Base-by-base conservation (phyloP, 2,888 invertebrate species). In the Dryobotodes eremita region DNA sequence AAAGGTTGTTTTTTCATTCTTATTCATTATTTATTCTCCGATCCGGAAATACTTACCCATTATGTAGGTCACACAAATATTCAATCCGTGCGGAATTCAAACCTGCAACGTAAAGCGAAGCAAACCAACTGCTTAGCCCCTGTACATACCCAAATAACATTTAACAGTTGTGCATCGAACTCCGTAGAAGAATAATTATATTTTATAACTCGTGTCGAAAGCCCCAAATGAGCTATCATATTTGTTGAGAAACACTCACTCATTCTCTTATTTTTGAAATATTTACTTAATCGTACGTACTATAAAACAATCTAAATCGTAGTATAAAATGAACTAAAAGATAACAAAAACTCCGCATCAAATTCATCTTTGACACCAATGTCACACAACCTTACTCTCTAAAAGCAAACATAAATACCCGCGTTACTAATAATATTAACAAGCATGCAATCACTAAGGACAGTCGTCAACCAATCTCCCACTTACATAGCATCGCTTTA, bases 391-490 rank as follows among this genome's bases (percentile, higher is more conserved):
- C 83, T 80, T 82, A 80, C 85, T 87, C 83, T 84, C 87, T 70
- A 79, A 79, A 74, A 15, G 13, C 59, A 62, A 74, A 75, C 76
- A 74, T 72, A 84, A 86, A 75, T 79, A 79, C 61, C 31, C 17
- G 65, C 55, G 36, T 73, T 31, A 31, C 65, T 77, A 77, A 79
- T 75, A 65, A 20, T 48, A 69, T 61, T 82, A 79, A 81, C 77
- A 71, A 72, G 55, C 73, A 62, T 72, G 77, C 86, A 84, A 81
- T 46, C 71, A 46, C 31, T 80, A 85, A 88, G 87, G 87, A 88
- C 89, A 87, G 26, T 79, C 59, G 69, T 17, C 69, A 78, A 46
- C 65, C 76, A 66, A 15, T 79, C 81, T 86, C 84, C 77, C 87
- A 87, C 88, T 83, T 82, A 69, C 71, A 70, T 59, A 48, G n/a